A percentile compares a stretch with the other conserved stretches of the same genome.
phyloP scores from a whole-genome alignment of 2,888 invertebrate species.

The Cephonodes hylas region DNA sequence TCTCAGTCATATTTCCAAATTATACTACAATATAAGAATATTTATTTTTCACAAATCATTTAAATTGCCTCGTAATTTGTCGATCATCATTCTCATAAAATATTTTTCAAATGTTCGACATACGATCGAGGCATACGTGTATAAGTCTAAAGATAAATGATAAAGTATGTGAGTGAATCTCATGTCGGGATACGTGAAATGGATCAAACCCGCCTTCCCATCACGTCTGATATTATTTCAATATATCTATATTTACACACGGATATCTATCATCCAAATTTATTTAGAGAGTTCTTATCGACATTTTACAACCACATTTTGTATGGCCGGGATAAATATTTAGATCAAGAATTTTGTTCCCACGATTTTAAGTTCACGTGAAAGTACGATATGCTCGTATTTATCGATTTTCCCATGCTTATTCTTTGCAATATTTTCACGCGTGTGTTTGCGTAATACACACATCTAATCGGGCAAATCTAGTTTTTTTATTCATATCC shows the following conservation, averaged over 20 bases:
- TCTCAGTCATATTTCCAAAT: too few relatives aligned
- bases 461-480: not conserved
- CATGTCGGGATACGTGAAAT: not conserved
- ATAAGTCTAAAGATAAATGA: not conserved
- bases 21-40: too few relatives aligned
- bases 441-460: not conserved
- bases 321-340: constrained; percentile 24
- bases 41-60: too few relatives aligned
- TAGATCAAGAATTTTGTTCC: constrained; percentile 57
- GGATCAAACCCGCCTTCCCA: constrained; percentile 6
- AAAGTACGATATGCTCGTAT: constrained; percentile 57
- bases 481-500: not conserved
- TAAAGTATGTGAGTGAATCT: not conserved
- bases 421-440: constrained; percentile 46
- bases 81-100: too few relatives aligned
- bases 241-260: constrained; percentile 5
- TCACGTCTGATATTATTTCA: constrained; percentile 10
- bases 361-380: constrained; percentile 61
- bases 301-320: constrained; percentile 15
- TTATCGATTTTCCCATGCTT: constrained; percentile 67
- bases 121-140: too few relatives aligned
- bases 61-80: too few relatives aligned
- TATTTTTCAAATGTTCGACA: constrained; percentile 1
- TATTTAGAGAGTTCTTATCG: constrained; percentile 20
- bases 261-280: constrained; percentile 14